These are phyloP conservation scores for Pycnomerus fuliginosus DNA, from an alignment of 2,888 invertebrate genomes.

Conservation along the genomic window DNA sequence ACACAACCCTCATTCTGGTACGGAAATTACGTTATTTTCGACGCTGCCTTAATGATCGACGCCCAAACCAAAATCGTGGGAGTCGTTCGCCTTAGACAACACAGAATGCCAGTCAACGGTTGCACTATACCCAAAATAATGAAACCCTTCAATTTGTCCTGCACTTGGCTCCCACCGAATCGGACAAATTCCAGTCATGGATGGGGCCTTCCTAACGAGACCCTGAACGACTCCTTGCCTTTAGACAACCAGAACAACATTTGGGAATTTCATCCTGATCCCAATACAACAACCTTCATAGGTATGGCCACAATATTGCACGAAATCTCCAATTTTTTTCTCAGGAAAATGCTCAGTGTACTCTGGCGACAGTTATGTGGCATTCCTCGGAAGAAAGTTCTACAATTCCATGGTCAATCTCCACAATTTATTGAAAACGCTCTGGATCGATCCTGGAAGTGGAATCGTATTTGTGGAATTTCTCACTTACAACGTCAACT, in stretches of 20 bases:
- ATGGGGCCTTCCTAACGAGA: background rate
- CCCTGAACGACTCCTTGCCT: background rate
- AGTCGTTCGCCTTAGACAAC: slow-evolving; percentile 35
- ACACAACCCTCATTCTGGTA: slow-evolving; percentile 39
- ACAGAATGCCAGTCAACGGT: slow-evolving; percentile 18
- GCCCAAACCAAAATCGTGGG: slow-evolving; percentile 39
- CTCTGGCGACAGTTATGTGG: slow-evolving; percentile 40
- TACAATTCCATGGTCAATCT: slow-evolving; percentile 29
- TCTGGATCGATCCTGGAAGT: slow-evolving; percentile 38
- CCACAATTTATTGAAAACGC: slow-evolving; percentile 17
- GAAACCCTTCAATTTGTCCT: no score
- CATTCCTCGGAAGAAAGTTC: slow-evolving; percentile 36
- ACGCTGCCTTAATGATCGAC: slow-evolving; percentile 38
- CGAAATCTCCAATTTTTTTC: background rate
- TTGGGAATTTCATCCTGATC: background rate
- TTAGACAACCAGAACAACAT: background rate
- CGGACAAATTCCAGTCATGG: no score
- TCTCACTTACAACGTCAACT: slow-evolving; percentile 38
- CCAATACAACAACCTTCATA: background rate
- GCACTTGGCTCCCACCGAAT: no score
- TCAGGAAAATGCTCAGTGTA: slow-evolving; percentile 21
- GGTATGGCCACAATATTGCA: background rate
- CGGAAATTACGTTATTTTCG: slow-evolving; percentile 28
- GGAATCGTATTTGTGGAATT: slow-evolving; percentile 40
- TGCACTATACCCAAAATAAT: slow-evolving; percentile 5